These are phyloP conservation scores for Conops quadrifasciatus DNA, from an alignment of 2,888 invertebrate genomes.

Conservation along the genomic window DNA sequence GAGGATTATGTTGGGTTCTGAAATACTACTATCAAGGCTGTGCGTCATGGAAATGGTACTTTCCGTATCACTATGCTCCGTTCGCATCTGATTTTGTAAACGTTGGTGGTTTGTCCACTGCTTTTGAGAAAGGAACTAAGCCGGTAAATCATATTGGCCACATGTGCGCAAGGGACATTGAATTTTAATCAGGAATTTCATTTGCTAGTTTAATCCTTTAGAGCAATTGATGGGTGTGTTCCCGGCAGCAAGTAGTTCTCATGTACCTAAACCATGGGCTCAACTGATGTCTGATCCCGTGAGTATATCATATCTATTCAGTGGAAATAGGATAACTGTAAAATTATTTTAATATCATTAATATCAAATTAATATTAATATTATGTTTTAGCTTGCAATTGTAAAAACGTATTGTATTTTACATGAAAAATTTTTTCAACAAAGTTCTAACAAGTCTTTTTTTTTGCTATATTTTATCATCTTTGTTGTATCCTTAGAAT, in stretches of 20 bases:
- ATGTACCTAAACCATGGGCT: slow-evolving; percentile 94
- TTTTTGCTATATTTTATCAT: too few species aligned
- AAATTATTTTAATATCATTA: neutral
- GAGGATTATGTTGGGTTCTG: slow-evolving; percentile 97
- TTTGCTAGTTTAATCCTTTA: slow-evolving; percentile 86
- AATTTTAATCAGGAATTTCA: slow-evolving; percentile 23
- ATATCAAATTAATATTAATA: neutral
- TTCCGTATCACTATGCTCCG: slow-evolving; percentile 99
- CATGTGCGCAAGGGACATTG: too few species aligned
- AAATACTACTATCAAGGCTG: slow-evolving; percentile 99
- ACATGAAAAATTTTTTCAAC: too few species aligned
- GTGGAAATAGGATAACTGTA: too few species aligned
- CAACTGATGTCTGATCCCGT: slow-evolving; percentile 91
- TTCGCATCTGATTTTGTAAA: slow-evolving; percentile 99
- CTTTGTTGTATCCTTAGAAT: slow-evolving; percentile 68
- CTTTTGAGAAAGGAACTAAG: slow-evolving; percentile 86
- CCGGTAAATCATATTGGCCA: slow-evolving; percentile 74
- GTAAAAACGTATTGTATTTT: too few species aligned
- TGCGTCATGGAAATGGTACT: slow-evolving; percentile 99
- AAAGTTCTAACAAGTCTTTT: too few species aligned
- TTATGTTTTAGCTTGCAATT: neutral
- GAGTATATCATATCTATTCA: slow-evolving; percentile 58
- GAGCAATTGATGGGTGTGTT: slow-evolving; percentile 99
- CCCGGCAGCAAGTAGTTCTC: slow-evolving; percentile 94
- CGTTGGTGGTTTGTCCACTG: slow-evolving; percentile 83